Evolutionary conservation across 2,888 invertebrate species (phyloP).

Genomic region (Esperia sulphurella): DNA sequence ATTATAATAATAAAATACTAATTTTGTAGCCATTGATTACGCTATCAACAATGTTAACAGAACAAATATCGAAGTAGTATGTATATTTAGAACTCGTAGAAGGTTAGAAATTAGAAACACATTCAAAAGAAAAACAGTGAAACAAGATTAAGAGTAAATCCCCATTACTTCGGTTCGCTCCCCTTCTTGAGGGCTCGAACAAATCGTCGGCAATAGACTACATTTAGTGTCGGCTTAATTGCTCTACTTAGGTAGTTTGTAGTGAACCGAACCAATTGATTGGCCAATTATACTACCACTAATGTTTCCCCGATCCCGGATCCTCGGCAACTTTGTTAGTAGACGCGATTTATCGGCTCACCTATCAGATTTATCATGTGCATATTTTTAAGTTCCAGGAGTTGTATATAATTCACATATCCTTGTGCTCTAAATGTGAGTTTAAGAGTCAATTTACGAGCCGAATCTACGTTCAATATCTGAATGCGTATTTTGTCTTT

Average conservation of each 20-base stretch:
- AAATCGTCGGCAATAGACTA: conserved; percentile 35
- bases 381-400: too few species aligned
- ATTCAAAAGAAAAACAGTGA: neutral
- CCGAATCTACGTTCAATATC: too few species aligned
- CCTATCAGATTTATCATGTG: too few species aligned
- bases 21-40: too few species aligned
- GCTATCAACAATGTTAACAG: too few species aligned
- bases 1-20: too few species aligned
- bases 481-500: too few species aligned
- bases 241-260: conserved; percentile 42
- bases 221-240: conserved; percentile 47
- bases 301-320: conserved; percentile 1
- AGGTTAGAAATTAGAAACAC: neutral
- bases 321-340: neutral
- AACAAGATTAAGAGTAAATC: neutral
- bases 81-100: too few species aligned
- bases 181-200: conserved; percentile 13
- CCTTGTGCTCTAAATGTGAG: too few species aligned
- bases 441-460: too few species aligned
- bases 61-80: too few species aligned
- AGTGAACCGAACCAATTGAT: conserved; percentile 52
- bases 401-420: too few species aligned
- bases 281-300: conserved; percentile 59
- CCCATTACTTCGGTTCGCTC: conserved; percentile 1
- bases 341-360: neutral